phyloP scores from a whole-genome alignment of 2,888 invertebrate species.

The Neria commutata region DNA sequence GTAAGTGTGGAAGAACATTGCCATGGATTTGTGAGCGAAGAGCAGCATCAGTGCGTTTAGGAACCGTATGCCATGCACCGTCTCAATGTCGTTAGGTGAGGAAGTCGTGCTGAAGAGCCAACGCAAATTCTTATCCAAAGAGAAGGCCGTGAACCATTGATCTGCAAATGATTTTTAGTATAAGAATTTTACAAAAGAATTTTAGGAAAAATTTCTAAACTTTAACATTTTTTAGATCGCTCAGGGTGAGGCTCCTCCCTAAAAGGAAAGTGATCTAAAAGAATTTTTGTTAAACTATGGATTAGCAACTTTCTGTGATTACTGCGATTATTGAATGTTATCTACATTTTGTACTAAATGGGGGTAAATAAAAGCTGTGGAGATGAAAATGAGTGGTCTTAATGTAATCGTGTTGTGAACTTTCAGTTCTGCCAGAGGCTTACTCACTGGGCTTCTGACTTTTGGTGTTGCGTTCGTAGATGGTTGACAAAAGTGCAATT shows the following conservation, averaged over 20 bases:
- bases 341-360: too few relatives aligned
- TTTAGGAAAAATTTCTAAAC: neutral
- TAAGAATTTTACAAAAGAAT: neutral
- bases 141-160: slow-evolving; percentile 67
- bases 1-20: slow-evolving; percentile 71
- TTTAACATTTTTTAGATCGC: neutral
- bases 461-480: slow-evolving; percentile 53
- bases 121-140: slow-evolving; percentile 67
- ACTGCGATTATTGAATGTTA: too few relatives aligned
- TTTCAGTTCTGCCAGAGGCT: slow-evolving; percentile 11
- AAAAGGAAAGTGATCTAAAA: neutral
- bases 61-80: slow-evolving; percentile 71
- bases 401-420: neutral
- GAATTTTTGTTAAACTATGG: neutral
- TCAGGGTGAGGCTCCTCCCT: too few relatives aligned
- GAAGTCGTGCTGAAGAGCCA: slow-evolving; percentile 65
- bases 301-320: too few relatives aligned
- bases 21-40: slow-evolving; percentile 74
- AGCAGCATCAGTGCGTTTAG: slow-evolving; percentile 70
- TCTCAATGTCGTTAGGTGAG: slow-evolving; percentile 66
- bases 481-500: slow-evolving; percentile 56
- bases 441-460: slow-evolving; percentile 49
- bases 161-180: slow-evolving; percentile 61
- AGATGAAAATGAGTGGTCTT: neutral
- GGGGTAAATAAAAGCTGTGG: neutral